These are phyloP conservation scores for Neopelma chrysocephalum DNA, from an alignment of 2,797 vertebrate genomes.

Conservation along the genomic window DNA sequence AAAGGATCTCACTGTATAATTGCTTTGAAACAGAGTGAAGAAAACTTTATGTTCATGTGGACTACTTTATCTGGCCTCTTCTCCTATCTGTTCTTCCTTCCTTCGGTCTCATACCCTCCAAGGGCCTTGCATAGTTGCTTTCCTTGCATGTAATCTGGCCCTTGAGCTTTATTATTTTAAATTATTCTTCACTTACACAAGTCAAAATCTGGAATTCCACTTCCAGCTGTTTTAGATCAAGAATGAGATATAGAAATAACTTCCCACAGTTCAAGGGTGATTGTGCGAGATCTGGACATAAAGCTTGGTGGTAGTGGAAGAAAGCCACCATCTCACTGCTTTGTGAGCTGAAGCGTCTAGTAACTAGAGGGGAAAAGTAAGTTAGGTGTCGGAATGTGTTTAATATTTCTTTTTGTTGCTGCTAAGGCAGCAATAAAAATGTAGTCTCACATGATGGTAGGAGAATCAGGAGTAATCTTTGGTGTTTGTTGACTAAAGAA, in stretches of 20 bases:
- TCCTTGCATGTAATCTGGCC: constrained; percentile 24
- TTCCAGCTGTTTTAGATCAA: constrained; percentile 50
- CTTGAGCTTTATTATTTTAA: constrained; percentile 47
- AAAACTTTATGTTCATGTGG: not conserved
- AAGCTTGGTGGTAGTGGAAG: not conserved
- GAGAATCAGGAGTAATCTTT: not conserved
- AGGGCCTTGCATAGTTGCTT: not conserved
- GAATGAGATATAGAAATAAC: constrained; percentile 1
- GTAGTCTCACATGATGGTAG: not conserved
- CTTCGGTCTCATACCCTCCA: not conserved
- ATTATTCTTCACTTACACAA: constrained; percentile 28
- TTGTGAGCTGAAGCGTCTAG: not conserved
- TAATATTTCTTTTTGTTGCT: not conserved
- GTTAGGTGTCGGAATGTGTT: not conserved
- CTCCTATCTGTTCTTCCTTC: not conserved
- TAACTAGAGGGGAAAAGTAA: not conserved
- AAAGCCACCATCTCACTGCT: not conserved
- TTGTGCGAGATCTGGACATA: not conserved
- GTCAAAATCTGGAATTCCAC: constrained; percentile 38
- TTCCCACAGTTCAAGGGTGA: not conserved
- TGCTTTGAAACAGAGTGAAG: not conserved
- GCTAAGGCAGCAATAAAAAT: not conserved
- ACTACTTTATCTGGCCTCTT: constrained; percentile 1
- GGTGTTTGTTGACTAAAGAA: not conserved
- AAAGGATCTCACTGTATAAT: not conserved